phyloP scores from a whole-genome alignment of 2,797 vertebrate species.

The Phoebastria nigripes region DNA sequence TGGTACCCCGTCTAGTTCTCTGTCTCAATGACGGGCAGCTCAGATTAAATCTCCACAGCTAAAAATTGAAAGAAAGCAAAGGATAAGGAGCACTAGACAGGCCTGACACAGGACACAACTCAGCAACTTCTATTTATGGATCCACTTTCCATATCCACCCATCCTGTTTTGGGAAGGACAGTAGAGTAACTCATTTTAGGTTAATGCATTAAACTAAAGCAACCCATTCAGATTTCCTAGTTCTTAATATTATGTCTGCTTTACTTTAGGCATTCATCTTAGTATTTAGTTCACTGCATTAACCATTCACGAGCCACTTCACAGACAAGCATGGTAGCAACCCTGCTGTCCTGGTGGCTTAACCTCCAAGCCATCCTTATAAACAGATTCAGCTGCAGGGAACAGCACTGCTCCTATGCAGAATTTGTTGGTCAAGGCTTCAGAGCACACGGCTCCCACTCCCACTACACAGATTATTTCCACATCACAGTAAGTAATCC shows the following conservation, averaged over 20 bases:
- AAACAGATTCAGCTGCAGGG: background rate
- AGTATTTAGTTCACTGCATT: background rate
- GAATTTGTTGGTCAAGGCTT: background rate
- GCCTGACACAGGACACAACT: background rate
- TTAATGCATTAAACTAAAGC: background rate
- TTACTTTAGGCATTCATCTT: background rate
- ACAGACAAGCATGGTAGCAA: background rate
- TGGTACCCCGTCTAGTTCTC: background rate
- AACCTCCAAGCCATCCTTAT: background rate
- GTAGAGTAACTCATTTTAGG: background rate
- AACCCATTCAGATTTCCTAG: background rate
- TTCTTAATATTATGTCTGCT: background rate
- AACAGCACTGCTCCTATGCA: background rate
- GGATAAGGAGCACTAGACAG: background rate
- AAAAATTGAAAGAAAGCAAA: conserved; percentile 10
- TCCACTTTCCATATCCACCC: background rate
- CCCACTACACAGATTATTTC: background rate
- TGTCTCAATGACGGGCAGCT: background rate
- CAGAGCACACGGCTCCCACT: background rate
- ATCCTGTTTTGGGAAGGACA: conserved; percentile 30
- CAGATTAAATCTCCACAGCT: background rate
- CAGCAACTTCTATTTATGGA: conserved; percentile 45
- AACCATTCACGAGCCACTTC: background rate
- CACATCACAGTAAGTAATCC: background rate
- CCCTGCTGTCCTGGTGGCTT: background rate